These are phyloP conservation scores for Brachionus manjavacas DNA, from an alignment of 1,140 invertebrate species.

Conservation along the genomic window DNA sequence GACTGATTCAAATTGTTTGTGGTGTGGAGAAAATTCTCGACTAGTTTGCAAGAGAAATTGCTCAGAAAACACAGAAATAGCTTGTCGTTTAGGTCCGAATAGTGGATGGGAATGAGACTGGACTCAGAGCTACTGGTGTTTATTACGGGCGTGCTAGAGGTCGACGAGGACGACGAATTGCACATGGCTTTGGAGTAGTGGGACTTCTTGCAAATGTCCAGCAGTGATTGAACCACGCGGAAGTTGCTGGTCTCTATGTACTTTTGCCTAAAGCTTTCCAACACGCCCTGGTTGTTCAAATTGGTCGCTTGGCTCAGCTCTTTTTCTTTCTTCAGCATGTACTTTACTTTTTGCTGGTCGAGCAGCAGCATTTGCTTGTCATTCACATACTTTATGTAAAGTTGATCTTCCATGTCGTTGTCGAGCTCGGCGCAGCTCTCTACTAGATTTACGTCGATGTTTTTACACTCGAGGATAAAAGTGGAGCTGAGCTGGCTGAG, in stretches of 20 bases:
- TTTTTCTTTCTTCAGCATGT: conserved; percentile 8
- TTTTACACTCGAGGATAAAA: background rate
- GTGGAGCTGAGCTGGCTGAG: background rate
- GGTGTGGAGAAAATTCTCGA: background rate
- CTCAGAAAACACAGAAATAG: conserved; percentile 27
- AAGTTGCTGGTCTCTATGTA: background rate
- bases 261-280: conserved; percentile 6
- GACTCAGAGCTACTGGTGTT: background rate
- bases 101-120: background rate
- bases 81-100: conserved; percentile 4
- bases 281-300: conserved; percentile 2
- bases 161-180: background rate
- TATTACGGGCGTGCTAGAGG: background rate
- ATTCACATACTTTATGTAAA: background rate
- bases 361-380: background rate
- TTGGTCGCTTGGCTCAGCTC: conserved; percentile 3
- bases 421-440: background rate
- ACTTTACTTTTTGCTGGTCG: background rate
- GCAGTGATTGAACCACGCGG: background rate
- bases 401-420: background rate
- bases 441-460: background rate
- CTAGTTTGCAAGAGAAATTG: conserved; percentile 34
- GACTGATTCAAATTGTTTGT: background rate
- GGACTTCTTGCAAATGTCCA: background rate
- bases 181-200: background rate